Evolutionary conservation across 1,140 invertebrate genomes (phyloP), one percentile per base, ranked within the genome.

Genomic region (Ditylenchus dipsaci): DNA sequence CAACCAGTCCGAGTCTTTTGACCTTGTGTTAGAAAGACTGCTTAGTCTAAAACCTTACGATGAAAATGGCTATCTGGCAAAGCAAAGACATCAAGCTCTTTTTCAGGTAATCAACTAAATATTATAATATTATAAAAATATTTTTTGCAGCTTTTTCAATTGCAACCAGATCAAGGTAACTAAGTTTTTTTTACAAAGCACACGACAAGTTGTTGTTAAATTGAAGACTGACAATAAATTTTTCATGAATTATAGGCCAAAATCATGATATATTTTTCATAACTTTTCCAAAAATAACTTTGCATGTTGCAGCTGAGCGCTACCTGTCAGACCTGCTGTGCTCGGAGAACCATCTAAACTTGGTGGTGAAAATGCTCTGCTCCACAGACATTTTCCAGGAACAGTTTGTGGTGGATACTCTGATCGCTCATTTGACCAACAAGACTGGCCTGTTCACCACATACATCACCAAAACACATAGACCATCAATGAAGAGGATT

Each of bases 1-100:
- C 62, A 68, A 68, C 33, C 66, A 68, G n/a, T 62, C 66, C 9
- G 59, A 19, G 19, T 23, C 29, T 63, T 65, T 62, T 53, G 64
- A 65, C 8, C 23, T n/a, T n/a, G 64, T 65, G 1, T 3, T 65
- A 8, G 56, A 65, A 11, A n/a, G 49, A 30, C 7, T 65, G 13
- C 11, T 65, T 27, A n/a, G 1, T n/a, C 49, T 65, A 38, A 19
- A 47, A 21, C 49, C n/a, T 43, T 11, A 1, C 5, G 64, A 61
- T 30, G 58, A 64, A n/a, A 45, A 61, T 38, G 21, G 11, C 9
- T 17, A 3, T 9, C n/a, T 65, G 8, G 33, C 1, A 5, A 65
- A 61, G 21, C 64, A 45, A 29, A 43, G 47, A 63, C 56, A 29
- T 13, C 9, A 65, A 63, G 45, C 64, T 27, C n/a, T 65, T 1